Conservation (phyloP, 2,113 vertebrate genomes). For the Choloepus hoffmanni region DNA sequence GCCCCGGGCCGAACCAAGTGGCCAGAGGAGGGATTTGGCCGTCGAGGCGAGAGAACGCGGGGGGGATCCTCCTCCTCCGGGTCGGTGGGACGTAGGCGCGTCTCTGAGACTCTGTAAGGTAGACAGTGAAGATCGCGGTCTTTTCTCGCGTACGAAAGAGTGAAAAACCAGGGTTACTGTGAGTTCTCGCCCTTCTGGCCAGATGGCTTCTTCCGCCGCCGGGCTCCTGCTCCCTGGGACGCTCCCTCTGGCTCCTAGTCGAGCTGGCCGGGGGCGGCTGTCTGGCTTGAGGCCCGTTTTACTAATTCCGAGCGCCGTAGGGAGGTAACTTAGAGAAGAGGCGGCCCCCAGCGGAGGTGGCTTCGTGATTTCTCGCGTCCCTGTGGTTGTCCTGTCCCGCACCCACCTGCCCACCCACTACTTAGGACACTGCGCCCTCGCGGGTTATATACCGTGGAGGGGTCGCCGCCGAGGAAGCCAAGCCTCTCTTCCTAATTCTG, state of each 20-base stretch:
- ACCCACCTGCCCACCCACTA: not conserved
- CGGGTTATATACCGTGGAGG: not conserved
- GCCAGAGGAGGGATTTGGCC: not conserved
- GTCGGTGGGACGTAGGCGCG: no score
- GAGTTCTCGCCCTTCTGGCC: not conserved
- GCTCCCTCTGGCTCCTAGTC: fast-evolving
- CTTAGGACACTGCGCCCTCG: not conserved
- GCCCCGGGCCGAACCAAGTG: conserved; percentile 63
- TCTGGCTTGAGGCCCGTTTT: not conserved
- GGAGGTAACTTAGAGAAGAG: not conserved
- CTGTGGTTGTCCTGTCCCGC: not conserved
- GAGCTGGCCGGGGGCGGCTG: not conserved
- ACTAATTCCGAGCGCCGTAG: not conserved
- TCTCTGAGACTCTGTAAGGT: fast-evolving
- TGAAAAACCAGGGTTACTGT: not conserved
- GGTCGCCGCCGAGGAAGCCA: not conserved
- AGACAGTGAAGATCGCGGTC: not conserved
- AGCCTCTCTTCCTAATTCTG: not conserved
- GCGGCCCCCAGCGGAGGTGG: conserved; percentile 7
- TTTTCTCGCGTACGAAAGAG: not conserved
- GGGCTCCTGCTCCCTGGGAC: not conserved
- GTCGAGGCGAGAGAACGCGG: no score
- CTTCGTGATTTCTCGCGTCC: not conserved
- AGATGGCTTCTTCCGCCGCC: not conserved
- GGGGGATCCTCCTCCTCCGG: no score